Conservation (phyloP, 2,113 vertebrate genomes). For the Elanus axillaris region DNA sequence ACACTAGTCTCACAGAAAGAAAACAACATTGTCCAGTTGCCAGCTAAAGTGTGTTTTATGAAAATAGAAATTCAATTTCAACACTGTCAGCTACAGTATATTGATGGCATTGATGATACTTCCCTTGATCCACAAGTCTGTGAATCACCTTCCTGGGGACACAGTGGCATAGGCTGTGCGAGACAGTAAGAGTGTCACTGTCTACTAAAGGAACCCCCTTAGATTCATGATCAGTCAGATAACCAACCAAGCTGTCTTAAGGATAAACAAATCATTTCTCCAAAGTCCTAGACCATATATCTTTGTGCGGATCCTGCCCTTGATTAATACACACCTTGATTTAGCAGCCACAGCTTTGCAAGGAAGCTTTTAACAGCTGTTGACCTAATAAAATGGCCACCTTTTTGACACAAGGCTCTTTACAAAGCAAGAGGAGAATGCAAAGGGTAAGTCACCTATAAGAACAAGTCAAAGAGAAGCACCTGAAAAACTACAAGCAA, state of each 20-base stretch:
- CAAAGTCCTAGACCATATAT: not conserved
- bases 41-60: not conserved
- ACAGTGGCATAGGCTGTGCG: not conserved
- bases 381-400: not conserved
- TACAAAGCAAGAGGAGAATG: not conserved
- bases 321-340: not conserved
- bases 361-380: not conserved
- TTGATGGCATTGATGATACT: not conserved
- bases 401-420: not conserved
- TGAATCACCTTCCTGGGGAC: not conserved
- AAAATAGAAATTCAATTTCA: conserved; percentile 33
- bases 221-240: not conserved
- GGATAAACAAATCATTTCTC: not conserved
- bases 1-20: not conserved
- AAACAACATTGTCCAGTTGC: not conserved
- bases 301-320: not conserved
- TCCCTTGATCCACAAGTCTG: not conserved
- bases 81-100: not conserved
- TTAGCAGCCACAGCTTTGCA: not conserved
- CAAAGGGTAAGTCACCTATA: not conserved
- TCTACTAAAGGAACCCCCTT: not conserved
- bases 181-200: not conserved
- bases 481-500: not conserved
- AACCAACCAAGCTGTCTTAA: not conserved
- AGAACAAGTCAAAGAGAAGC: not conserved